Evolutionary conservation across 1,140 invertebrate species (phyloP), one percentile per base, ranked within the genome.

Genomic region (Adoxophyes honmai): DNA sequence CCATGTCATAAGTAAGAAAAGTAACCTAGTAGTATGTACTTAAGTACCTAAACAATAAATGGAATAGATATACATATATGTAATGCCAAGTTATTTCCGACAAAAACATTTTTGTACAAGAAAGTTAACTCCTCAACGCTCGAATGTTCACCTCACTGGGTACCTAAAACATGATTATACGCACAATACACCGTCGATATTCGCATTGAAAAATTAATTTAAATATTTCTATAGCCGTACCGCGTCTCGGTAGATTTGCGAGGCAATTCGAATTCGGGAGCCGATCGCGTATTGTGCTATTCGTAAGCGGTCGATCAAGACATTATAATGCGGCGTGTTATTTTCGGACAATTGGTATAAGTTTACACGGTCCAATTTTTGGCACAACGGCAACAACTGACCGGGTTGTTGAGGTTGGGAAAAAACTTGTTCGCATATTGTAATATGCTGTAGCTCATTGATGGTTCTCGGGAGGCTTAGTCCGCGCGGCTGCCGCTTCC

Each of bases 291-390:
- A 56, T 66, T 62, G 48, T 42, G 51, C 34, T 66, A 55, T 58
- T 38, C 48, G 57, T 56, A 60, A 65, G 55, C 57, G 52, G 28
- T 16, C 52, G 58, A 72, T 72, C 68, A 71, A 77, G 70, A 55
- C 55, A 68, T 57, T 61, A 65, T 70, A 70, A 73, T 57, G 38
- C 56, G 48, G 61, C 56, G 61, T 68, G 56, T 72, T 71, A 75
- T 74, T 60, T 60, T 59, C 64, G 66, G 69, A 81, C 77, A 81
- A 85, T 78, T 70, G 77, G 69, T 54, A n/a, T n/a, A n/a, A n/a
- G n/a, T n/a, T n/a, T n/a, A n/a, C n/a, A 63, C 70, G 67, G 70
- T 68, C 72, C 70, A 75, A 71, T 71, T 74, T 66, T 57, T 53
- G 59, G 64, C 21, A 28, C 21, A 28, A 28, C 21, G 21, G 21